Conservation (phyloP, 1,140 invertebrate species). For the Tetragnatha versicolor region DNA sequence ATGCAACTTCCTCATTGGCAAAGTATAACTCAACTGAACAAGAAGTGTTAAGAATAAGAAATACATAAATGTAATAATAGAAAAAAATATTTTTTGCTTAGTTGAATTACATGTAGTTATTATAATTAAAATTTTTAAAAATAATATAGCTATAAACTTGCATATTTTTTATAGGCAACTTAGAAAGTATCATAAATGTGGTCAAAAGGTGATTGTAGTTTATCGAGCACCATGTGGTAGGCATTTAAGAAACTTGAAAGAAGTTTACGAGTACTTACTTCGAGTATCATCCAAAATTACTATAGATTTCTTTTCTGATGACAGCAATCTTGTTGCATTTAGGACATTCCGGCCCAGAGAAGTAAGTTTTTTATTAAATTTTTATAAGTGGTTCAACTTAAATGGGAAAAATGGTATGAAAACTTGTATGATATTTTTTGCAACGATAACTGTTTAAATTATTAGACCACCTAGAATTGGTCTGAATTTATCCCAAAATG, state of each 20-base stretch:
- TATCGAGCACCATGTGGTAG: slow-evolving; percentile 89
- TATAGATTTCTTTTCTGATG: slow-evolving; percentile 90
- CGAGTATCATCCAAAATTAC: slow-evolving; percentile 76
- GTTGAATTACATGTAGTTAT: too few species aligned
- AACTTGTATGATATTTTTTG: too few species aligned
- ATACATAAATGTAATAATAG: too few species aligned
- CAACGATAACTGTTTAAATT: too few species aligned
- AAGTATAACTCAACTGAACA: too few species aligned
- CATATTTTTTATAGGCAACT: slow-evolving; percentile 61
- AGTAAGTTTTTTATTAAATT: slow-evolving; percentile 59
- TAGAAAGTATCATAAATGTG: slow-evolving; percentile 59
- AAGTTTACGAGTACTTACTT: slow-evolving; percentile 80
- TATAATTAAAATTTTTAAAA: too few species aligned
- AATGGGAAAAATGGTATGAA: neutral
- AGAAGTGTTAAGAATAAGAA: too few species aligned
- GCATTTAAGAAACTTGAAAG: slow-evolving; percentile 77
- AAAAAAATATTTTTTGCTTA: too few species aligned
- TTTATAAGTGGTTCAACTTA: neutral
- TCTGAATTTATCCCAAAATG: neutral
- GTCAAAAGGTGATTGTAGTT: slow-evolving; percentile 70
- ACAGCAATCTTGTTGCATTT: slow-evolving; percentile 77
- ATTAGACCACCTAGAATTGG: neutral
- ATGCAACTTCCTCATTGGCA: too few species aligned
- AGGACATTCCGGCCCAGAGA: slow-evolving; percentile 75
- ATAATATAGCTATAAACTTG: neutral